These are phyloP conservation scores for Galemys pyrenaicus DNA, from an alignment of 2,113 vertebrate species.

Conservation along the genomic window DNA sequence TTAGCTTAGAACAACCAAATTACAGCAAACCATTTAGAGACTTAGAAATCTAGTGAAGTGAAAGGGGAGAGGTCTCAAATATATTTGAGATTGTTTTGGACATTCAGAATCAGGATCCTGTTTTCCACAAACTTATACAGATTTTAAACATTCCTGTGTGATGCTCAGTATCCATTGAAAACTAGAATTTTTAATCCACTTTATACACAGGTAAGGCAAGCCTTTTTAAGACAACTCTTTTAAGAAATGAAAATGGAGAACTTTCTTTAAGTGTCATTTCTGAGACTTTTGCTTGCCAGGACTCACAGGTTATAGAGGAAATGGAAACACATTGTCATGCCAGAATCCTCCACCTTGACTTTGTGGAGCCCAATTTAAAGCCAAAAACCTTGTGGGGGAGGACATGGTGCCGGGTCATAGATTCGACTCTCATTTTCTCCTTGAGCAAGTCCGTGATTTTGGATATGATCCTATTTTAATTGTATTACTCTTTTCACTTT, in stretches of 20 bases:
- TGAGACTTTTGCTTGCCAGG: not conserved
- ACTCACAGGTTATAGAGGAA: not conserved
- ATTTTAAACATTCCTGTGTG: not conserved
- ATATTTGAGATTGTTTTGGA: not conserved
- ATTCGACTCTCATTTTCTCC: not conserved
- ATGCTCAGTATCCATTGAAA: not conserved
- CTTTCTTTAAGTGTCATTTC: not conserved
- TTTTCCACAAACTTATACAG: not conserved
- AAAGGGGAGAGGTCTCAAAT: not conserved
- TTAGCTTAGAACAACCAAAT: not conserved
- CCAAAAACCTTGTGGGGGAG: not conserved
- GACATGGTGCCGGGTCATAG: not conserved
- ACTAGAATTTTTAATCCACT: not conserved
- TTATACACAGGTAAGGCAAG: not conserved
- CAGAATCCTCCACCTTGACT: not conserved
- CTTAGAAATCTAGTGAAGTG: not conserved
- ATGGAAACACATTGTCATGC: not conserved
- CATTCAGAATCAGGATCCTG: not conserved
- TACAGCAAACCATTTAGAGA: not conserved
- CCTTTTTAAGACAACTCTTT: not conserved
- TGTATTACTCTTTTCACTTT: not conserved
- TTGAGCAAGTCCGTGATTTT: not conserved
- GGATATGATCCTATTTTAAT: not conserved
- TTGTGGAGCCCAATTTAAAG: not conserved
- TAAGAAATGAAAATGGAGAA: not conserved